Percentiles rank a stretch among this genome's conserved stretches.
phyloP scores from a whole-genome alignment of 2,888 invertebrate genomes.

The Pemphredon lugubris region DNA sequence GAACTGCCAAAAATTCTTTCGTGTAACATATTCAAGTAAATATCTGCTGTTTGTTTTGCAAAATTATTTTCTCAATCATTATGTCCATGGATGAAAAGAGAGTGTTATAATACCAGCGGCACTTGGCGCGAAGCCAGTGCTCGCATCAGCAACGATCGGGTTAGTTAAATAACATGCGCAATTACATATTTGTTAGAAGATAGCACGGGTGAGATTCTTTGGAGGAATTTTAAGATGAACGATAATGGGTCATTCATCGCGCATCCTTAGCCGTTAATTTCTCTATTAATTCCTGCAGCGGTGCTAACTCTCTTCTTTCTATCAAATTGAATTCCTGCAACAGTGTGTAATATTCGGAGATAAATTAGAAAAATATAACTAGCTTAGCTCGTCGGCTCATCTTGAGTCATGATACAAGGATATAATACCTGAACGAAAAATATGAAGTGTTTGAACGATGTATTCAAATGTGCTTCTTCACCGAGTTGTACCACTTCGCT shows the following conservation, averaged over 20 bases:
- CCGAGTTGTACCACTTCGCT: constrained; percentile 98
- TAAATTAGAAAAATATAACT: not conserved
- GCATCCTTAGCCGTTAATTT: constrained; percentile 95
- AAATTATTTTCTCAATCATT: constrained; percentile 26
- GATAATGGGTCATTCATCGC: constrained; percentile 84
- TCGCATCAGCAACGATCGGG: constrained; percentile 57
- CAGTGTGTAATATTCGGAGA: not conserved
- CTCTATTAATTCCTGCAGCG: constrained; percentile 98
- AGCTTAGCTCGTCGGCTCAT: no score
- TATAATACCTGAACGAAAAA: constrained; percentile 92
- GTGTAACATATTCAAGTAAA: not conserved
- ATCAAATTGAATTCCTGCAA: constrained; percentile 97
- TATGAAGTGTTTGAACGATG: constrained; percentile 99
- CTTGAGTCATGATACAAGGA: no score
- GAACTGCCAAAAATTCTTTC: constrained; percentile 10
- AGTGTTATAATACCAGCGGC: constrained; percentile 30
- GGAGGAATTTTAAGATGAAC: constrained; percentile 73
- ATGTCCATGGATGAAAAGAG: constrained; percentile 28
- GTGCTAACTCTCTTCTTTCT: constrained; percentile 97
- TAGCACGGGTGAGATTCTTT: constrained; percentile 77
- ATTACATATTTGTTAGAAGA: constrained; percentile 65
- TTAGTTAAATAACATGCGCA: constrained; percentile 72
- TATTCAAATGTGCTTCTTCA: constrained; percentile 99
- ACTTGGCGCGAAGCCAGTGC: constrained; percentile 51
- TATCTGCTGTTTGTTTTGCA: no score